Conservation (phyloP, 2,113 vertebrate genomes). For the Crocuta crocuta region DNA sequence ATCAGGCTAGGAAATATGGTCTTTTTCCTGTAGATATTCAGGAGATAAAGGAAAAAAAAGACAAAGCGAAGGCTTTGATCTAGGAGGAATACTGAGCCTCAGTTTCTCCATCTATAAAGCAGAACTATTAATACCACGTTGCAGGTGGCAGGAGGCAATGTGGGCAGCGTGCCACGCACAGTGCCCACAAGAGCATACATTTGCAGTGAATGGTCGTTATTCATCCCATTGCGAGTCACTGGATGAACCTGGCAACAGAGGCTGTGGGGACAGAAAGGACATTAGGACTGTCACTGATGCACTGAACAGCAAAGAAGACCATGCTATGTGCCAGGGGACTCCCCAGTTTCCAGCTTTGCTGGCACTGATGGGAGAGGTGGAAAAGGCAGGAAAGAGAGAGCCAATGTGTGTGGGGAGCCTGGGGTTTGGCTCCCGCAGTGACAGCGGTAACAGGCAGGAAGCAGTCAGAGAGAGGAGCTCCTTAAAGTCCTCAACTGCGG, state of each 20-base stretch:
- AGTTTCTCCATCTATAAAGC: not conserved
- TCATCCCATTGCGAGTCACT: fast-evolving
- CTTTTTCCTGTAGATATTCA: not conserved
- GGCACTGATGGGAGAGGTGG: not conserved
- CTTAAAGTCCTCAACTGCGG: not conserved
- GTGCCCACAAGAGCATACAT: not conserved
- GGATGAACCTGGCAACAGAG: not conserved
- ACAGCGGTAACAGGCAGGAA: fast-evolving
- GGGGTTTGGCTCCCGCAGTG: too few species aligned
- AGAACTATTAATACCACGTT: not conserved
- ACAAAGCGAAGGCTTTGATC: fast-evolving
- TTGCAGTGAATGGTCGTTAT: fast-evolving
- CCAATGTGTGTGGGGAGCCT: fast-evolving
- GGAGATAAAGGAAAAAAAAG: not conserved
- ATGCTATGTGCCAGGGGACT: not conserved
- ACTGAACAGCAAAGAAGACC: not conserved
- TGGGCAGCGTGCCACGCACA: not conserved
- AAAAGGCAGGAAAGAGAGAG: not conserved
- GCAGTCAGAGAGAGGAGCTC: not conserved
- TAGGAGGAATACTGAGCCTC: not conserved
- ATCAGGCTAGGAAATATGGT: not conserved
- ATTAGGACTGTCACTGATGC: not conserved
- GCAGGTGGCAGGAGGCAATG: too few species aligned
- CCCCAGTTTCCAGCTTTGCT: not conserved
- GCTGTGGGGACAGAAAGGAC: not conserved